Evolutionary conservation across 2,888 invertebrate genomes (phyloP).

Genomic region (Trichogramma dendrolimi): DNA sequence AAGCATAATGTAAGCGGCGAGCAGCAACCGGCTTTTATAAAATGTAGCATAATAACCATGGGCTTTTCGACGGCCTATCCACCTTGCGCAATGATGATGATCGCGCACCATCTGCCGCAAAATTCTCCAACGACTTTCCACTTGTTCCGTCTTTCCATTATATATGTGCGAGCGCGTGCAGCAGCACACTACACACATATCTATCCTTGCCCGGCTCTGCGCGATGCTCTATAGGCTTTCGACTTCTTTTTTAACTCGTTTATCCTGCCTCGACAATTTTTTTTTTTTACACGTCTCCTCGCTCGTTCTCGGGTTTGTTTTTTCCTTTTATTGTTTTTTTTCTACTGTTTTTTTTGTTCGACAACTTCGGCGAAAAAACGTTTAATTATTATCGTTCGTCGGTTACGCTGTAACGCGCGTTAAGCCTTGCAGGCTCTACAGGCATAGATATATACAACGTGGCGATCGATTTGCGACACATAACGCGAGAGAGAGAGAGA

Average conservation of each 20-base stretch:
- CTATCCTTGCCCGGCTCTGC: too few relatives aligned
- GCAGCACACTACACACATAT: too few relatives aligned
- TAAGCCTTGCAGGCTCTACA: constrained; percentile 2
- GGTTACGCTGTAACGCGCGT: background rate
- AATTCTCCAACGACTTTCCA: constrained; percentile 19
- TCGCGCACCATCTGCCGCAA: constrained; percentile 25
- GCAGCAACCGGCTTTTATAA: too few relatives aligned
- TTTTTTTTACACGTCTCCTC: background rate
- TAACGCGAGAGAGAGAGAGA: constrained; percentile 2
- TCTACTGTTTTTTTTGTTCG: too few relatives aligned
- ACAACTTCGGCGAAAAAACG: too few relatives aligned
- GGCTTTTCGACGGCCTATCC: too few relatives aligned
- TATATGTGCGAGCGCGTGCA: background rate
- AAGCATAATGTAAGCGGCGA: too few relatives aligned
- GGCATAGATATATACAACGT: constrained; percentile 9
- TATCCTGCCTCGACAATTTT: background rate
- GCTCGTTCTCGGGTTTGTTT: constrained; percentile 5
- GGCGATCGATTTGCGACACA: background rate
- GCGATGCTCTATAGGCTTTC: too few relatives aligned
- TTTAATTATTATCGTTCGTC: too few relatives aligned
- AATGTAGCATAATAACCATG: too few relatives aligned
- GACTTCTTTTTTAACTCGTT: too few relatives aligned
- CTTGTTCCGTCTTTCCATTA: background rate
- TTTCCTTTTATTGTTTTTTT: background rate
- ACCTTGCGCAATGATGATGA: too few relatives aligned